phyloP scores from a whole-genome alignment of 2,888 invertebrate species.

The Thymelicus lineola region DNA sequence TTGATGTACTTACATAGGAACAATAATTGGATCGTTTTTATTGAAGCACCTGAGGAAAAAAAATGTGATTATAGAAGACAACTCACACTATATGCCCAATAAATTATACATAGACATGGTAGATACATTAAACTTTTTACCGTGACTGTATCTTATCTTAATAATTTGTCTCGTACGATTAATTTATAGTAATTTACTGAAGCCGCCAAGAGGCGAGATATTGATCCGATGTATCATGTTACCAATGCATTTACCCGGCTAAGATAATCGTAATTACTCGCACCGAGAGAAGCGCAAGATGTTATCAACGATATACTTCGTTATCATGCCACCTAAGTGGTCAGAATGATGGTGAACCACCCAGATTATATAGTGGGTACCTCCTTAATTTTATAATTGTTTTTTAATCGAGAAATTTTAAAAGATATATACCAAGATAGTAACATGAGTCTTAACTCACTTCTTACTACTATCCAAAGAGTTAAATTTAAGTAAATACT shows the following conservation, averaged over 20 bases:
- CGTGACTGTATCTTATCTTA: neutral
- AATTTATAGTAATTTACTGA: constrained; percentile 15
- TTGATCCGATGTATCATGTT: constrained; percentile 19
- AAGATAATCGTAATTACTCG: constrained; percentile 56
- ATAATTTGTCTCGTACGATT: constrained; percentile 1
- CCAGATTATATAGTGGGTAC: constrained; percentile 6
- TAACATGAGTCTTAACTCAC: too few relatives aligned
- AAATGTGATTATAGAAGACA: neutral
- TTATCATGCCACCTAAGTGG: constrained; percentile 25
- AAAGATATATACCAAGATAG: too few relatives aligned
- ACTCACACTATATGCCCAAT: neutral
- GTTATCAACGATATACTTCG: constrained; percentile 32
- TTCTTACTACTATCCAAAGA: too few relatives aligned
- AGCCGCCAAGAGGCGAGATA: constrained; percentile 18
- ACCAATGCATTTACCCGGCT: constrained; percentile 41
- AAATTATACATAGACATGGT: neutral
- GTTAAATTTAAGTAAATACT: too few relatives aligned
- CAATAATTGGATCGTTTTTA: constrained; percentile 6
- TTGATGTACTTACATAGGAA: constrained; percentile 11
- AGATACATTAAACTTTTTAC: neutral
- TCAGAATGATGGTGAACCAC: constrained; percentile 10
- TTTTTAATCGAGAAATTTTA: too few relatives aligned
- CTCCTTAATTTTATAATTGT: too few relatives aligned
- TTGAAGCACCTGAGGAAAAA: constrained; percentile 15
- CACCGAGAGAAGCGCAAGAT: constrained; percentile 40